Base-by-base conservation (phyloP, 2,113 vertebrate species). In the Alouatta palliata region DNA sequence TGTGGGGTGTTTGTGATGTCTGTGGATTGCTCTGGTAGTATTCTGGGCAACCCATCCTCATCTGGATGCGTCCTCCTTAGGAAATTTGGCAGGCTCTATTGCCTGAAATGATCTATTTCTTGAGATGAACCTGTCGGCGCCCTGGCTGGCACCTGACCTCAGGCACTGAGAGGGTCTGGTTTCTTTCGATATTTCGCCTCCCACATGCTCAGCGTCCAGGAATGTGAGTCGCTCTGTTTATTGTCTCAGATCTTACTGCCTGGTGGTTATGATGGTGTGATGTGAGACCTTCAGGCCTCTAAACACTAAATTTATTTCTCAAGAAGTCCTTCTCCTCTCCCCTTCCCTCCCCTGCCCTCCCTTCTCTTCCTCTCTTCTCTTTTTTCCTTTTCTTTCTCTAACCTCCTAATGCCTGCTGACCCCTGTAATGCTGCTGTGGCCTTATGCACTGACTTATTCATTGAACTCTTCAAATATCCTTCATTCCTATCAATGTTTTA, bases 131-230 rank as follows among this genome's bases (percentile, higher is more conserved):
- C 45, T 47, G 37, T 64, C 61, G 40, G 32, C 14, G 10, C 68
- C n/a, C 35, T 27, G 32, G 37, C 90, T 80, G 92, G 68, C 52
- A 79, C 70, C 61, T 80, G 84, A 89, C 66, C 64, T 37, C 79
- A 80, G 77, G 45, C 40, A 10, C 30, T 52, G 73, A 37, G 21
- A 12, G 19, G 45, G 30, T 75, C 95, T 80, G 90, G 27, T 82
- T 86, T 43, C 80, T 95, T 82, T 90, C 35, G 82, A 1, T 32
- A 30, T 56, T 45, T 56, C 54, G 87, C 71, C 75, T 92, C 80
- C n/a, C 3, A 3, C 30, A 17, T 93, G 35, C 94, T 87, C 58
- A 32, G 68, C 35, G 40, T 11, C 61, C 40, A 61, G 76, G 58
- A 95, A 58, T 54, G n/a, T 45, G 75, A 47, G 27, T 32, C 2